phyloP scores from a whole-genome alignment of 2,113 vertebrate species.

The Geothlypis trichas region DNA sequence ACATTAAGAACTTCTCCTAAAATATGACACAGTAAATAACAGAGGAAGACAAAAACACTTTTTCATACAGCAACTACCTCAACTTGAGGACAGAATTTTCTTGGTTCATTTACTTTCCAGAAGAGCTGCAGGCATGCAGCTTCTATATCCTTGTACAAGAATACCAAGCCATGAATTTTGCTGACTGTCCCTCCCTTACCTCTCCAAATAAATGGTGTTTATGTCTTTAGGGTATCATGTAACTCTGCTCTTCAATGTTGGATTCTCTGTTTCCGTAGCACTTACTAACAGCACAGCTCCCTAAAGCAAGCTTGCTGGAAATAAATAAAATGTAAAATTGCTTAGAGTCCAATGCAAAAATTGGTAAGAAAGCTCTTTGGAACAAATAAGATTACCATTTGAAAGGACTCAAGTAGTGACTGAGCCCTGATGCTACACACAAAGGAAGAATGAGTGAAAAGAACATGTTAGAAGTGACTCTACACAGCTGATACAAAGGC shows the following conservation, averaged over 20 bases:
- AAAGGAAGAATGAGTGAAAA: neutral
- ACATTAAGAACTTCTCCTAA: neutral
- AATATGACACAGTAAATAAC: neutral
- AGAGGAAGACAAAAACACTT: neutral
- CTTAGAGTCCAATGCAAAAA: neutral
- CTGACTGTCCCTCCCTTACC: neutral
- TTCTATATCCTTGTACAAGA: neutral
- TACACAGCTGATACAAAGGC: neutral
- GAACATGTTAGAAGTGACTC: neutral
- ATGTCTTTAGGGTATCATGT: constrained; percentile 21
- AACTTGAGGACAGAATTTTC: neutral
- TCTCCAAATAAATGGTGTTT: constrained; percentile 12
- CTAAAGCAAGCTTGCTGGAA: constrained; percentile 11
- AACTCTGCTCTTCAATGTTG: neutral
- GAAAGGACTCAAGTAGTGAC: neutral
- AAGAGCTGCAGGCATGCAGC: constrained; percentile 3
- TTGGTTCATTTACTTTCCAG: constrained; percentile 1
- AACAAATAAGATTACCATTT: neutral
- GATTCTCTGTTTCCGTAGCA: constrained; percentile 16
- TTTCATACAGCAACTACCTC: neutral
- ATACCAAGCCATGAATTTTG: constrained; percentile 21
- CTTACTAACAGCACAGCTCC: neutral
- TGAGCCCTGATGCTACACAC: neutral
- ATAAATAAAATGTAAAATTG: constrained; percentile 18
- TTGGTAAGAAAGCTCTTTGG: neutral